A percentile compares a stretch with the other conserved stretches of the same genome.
Conservation (phyloP, 2,888 invertebrate species). For the Agonopterix alstromeriana region DNA sequence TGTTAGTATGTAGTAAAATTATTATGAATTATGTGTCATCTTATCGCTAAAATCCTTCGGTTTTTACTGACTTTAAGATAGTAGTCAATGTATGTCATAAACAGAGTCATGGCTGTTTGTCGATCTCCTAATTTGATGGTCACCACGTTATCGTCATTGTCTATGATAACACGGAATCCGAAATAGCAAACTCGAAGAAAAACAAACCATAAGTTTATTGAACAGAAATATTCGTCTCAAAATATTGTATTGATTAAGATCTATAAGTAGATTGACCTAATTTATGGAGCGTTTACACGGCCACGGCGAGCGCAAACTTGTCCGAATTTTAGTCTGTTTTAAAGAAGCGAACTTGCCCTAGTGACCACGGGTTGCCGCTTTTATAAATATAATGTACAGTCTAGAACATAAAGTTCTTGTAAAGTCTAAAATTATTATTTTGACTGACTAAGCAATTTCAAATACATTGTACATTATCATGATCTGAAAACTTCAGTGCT, state of each 20-base stretch:
- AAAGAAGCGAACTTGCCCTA: slow-evolving; percentile 71
- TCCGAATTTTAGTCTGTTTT: slow-evolving; percentile 63
- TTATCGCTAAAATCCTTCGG: slow-evolving; percentile 64
- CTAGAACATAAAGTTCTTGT: slow-evolving; percentile 9
- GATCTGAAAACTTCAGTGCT: too few relatives aligned
- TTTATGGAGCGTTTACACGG: slow-evolving; percentile 15
- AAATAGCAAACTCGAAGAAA: too few relatives aligned
- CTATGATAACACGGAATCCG: slow-evolving; percentile 1
- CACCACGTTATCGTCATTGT: slow-evolving; percentile 45
- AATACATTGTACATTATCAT: too few relatives aligned
- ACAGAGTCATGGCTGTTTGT: slow-evolving; percentile 71
- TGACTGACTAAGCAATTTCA: too few relatives aligned
- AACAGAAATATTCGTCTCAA: too few relatives aligned
- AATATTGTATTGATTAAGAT: slow-evolving; percentile 1
- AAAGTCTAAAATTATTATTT: too few relatives aligned
- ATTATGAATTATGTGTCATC: slow-evolving; percentile 41
- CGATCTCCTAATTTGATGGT: slow-evolving; percentile 71
- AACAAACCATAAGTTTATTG: too few relatives aligned
- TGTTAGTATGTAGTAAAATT: slow-evolving; percentile 5
- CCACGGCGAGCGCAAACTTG: slow-evolving; percentile 64
- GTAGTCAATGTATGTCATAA: slow-evolving; percentile 41
- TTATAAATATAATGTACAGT: slow-evolving; percentile 62
- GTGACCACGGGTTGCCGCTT: slow-evolving; percentile 55
- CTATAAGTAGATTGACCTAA: too few relatives aligned
- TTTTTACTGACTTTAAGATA: slow-evolving; percentile 35